Conservation (phyloP, 2,113 vertebrate genomes). For the Oreocharis arfaki region DNA sequence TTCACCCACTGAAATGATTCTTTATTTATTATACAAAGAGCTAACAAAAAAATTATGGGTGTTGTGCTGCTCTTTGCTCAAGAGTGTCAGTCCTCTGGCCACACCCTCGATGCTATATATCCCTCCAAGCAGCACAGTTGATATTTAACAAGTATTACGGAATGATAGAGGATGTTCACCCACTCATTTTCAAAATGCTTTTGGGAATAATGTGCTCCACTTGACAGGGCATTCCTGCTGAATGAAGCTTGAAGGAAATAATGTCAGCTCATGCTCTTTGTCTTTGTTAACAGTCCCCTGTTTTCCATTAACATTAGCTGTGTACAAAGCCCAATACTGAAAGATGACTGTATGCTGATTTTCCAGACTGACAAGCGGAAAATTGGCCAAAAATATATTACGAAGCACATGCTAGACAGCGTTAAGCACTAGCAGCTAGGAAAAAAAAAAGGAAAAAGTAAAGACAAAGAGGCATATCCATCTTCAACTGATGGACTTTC, state of each 20-base stretch:
- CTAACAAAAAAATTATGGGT: neutral
- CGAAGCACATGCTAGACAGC: neutral
- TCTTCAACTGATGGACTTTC: neutral
- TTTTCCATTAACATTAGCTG: slow-evolving; percentile 10
- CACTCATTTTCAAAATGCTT: neutral
- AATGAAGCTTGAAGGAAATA: slow-evolving; percentile 35
- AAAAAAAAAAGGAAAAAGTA: neutral
- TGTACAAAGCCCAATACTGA: slow-evolving; percentile 17
- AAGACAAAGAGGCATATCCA: neutral
- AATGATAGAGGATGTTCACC: neutral
- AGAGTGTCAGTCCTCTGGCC: neutral
- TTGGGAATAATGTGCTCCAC: neutral
- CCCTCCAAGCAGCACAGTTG: neutral
- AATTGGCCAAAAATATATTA: slow-evolving; percentile 42
- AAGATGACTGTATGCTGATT: slow-evolving; percentile 26
- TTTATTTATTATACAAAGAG: neutral
- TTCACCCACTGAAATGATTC: neutral
- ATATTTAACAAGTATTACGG: neutral
- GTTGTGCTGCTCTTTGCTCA: neutral
- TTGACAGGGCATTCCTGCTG: slow-evolving; percentile 18
- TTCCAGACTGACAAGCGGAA: slow-evolving; percentile 34
- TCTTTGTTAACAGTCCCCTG: neutral
- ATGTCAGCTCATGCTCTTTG: neutral
- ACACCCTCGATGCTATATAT: neutral
- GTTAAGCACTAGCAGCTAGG: slow-evolving; percentile 9